Percentiles rank a stretch among this genome's conserved stretches.
These are phyloP conservation scores for Ennomos quercinarius DNA, from an alignment of 2,888 invertebrate species.

Conservation along the genomic window DNA sequence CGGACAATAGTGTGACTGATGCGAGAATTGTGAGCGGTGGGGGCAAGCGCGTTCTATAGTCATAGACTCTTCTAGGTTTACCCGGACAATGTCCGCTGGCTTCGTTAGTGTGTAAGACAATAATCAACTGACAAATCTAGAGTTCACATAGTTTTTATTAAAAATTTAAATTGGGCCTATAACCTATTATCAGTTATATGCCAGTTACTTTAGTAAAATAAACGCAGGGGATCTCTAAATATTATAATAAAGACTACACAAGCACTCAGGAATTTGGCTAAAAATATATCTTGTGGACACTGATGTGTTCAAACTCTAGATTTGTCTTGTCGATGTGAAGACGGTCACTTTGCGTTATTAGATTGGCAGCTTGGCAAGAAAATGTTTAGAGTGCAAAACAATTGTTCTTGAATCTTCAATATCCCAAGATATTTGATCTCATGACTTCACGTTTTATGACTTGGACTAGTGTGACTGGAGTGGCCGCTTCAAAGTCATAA, in stretches of 20 bases:
- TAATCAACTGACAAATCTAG: slow-evolving; percentile 22
- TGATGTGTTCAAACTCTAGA: background rate
- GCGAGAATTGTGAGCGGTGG: slow-evolving; percentile 59
- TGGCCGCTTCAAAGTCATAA: slow-evolving; percentile 10
- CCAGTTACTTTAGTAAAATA: too few species aligned
- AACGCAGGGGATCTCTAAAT: too few species aligned
- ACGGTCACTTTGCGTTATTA: slow-evolving; percentile 3
- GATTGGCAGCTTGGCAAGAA: slow-evolving; percentile 8
- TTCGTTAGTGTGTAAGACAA: slow-evolving; percentile 44
- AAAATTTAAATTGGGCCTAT: background rate
- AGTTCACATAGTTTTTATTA: slow-evolving; percentile 4
- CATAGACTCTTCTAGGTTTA: slow-evolving; percentile 57
- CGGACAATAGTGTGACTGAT: slow-evolving; percentile 75
- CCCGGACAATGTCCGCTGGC: slow-evolving; percentile 45
- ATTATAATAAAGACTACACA: too few species aligned
- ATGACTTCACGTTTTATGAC: slow-evolving; percentile 1
- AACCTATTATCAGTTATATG: background rate
- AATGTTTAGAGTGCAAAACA: background rate
- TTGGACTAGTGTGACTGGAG: slow-evolving; percentile 12
- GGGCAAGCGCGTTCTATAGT: slow-evolving; percentile 69
- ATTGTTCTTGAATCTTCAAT: slow-evolving; percentile 4
- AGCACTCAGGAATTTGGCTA: too few species aligned
- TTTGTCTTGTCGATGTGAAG: slow-evolving; percentile 4
- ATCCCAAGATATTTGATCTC: slow-evolving; percentile 18
- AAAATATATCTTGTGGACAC: background rate